Base-by-base conservation (phyloP, 2,888 invertebrate genomes). In the Cephus nigrinus region DNA sequence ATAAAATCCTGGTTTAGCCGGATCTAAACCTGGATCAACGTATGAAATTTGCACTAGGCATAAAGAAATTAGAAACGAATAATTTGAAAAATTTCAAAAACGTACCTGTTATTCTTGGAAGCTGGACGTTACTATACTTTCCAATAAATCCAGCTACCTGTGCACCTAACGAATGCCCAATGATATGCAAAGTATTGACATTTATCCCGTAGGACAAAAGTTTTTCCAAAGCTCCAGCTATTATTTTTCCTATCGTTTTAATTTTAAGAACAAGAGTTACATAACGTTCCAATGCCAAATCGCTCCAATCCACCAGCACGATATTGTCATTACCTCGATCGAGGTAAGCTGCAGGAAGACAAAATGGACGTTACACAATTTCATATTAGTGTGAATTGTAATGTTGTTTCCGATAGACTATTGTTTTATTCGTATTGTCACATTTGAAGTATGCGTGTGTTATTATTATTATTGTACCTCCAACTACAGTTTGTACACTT, bases 1-100 rank as follows among this genome's bases (percentile, higher is more conserved):
- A 77, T 89, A 89, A 77, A 88, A 89, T 31, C 86, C 77, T 5
- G 88, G 88, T 68, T 83, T 81, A 1, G 89, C 89, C 35, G 89
- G 86, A 78, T 90, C 90, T 33, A 90, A 82, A 55, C 83, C 90
- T 90, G 71, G 33, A 33, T 4, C 69, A 68, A 23, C 23, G 9
- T 73, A 35, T 33, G 15, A 73, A 73, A 4, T 73, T 31, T 34
- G 32, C 12, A 30, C 12, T 32, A n/a, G 34, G 12, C 15, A 5
- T 15, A 40, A 40, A 40, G 40, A 40, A 40, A 40, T 15, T 15
- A 15, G 2, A 40, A 15, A 15, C 2, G 4, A 40, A 15, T 5
- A 30, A 73, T 68, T 55, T n/a, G 33, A 23, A 33, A 30, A 74
- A 30, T 12, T n/a, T n/a, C 35, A 69, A 15, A 15, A 40, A n/a